phyloP scores from a whole-genome alignment of 2,888 invertebrate genomes.

The Erebia aethiops region DNA sequence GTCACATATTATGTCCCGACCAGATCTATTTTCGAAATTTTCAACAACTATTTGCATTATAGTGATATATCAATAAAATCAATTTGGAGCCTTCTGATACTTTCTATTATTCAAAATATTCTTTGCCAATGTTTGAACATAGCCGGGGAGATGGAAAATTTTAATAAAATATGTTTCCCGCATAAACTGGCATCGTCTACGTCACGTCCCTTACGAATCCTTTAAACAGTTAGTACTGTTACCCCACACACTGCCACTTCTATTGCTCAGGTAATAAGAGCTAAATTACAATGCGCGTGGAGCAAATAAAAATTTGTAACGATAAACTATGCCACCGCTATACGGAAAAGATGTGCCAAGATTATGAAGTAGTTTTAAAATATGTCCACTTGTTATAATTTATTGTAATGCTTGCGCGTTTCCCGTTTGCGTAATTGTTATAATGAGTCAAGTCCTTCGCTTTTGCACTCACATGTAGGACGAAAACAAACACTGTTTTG shows the following conservation, averaged over 20 bases:
- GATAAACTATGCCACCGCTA: slow-evolving; percentile 46
- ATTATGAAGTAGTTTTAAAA: slow-evolving; percentile 54
- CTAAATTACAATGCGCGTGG: slow-evolving; percentile 32
- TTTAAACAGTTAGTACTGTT: slow-evolving; percentile 55
- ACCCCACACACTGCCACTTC: slow-evolving; percentile 25
- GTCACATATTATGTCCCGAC: no score
- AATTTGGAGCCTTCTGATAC: not conserved
- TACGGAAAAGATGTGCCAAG: slow-evolving; percentile 63
- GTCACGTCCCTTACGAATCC: slow-evolving; percentile 64
- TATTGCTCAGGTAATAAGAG: slow-evolving; percentile 40
- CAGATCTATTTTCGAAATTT: no score
- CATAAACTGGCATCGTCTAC: slow-evolving; percentile 61
- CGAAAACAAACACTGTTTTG: no score
- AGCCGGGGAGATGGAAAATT: slow-evolving; percentile 68
- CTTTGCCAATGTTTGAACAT: slow-evolving; percentile 54
- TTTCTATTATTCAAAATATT: slow-evolving; percentile 38
- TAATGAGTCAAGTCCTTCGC: not conserved
- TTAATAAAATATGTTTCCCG: slow-evolving; percentile 73
- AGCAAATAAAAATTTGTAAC: slow-evolving; percentile 20
- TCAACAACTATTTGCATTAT: no score
- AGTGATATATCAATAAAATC: no score
- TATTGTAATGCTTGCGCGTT: slow-evolving; percentile 50
- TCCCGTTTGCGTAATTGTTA: slow-evolving; percentile 39
- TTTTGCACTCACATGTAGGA: no score
- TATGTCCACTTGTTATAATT: slow-evolving; percentile 51